Base-by-base conservation (phyloP, 2,888 invertebrate genomes). In the Diachrysia chrysitis region DNA sequence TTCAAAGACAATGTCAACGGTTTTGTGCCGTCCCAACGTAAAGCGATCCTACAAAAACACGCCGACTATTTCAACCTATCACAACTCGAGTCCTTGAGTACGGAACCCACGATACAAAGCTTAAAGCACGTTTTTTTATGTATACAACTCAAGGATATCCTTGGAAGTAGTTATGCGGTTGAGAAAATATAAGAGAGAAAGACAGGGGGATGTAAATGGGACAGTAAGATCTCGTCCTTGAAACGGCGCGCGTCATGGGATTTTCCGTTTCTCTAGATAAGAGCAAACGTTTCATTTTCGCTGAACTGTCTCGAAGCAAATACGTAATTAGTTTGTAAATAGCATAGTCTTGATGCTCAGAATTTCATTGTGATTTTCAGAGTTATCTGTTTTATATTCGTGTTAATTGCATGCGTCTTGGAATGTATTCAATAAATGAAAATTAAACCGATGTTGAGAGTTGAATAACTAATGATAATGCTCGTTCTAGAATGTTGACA, bases 221-320 rank as follows among this genome's bases (percentile, higher is more conserved):
- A 35, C 21, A 61, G 25, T 48, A 58, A 70, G 60, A 70, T 58
- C 56, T 59, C 69, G 73, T 68, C 82, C 79, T 81, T 79, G 76
- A 69, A 54, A 32, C 23, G 42, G 21, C 25, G 61, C 58, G 66
- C 69, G 69, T 73, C 65, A 67, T 63, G 66, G 73, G 69, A 73
- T 71, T 82, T 79, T 75, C 75, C 65, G 56, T 55, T 73, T 42
- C n/a, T 66, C 58, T 37, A 55, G 74, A 69, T 63, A 61, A 37
- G 17, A 63, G 7, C 63, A 60, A 19, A 14, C 21, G 66, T 69
- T 69, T 55, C 57, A 9, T 55, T 59, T 60, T 66, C 68, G 58
- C 67, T 48, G 65, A 56, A 16, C 46, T 12, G 19, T 58, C 66
- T 60, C 64, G 63, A 21, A 29, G 55, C 48, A 64, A 21, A 60